Evolutionary conservation across 1,140 invertebrate species (phyloP), one percentile per base, ranked within the genome.

Genomic region (Alviniconcha marisindica): DNA sequence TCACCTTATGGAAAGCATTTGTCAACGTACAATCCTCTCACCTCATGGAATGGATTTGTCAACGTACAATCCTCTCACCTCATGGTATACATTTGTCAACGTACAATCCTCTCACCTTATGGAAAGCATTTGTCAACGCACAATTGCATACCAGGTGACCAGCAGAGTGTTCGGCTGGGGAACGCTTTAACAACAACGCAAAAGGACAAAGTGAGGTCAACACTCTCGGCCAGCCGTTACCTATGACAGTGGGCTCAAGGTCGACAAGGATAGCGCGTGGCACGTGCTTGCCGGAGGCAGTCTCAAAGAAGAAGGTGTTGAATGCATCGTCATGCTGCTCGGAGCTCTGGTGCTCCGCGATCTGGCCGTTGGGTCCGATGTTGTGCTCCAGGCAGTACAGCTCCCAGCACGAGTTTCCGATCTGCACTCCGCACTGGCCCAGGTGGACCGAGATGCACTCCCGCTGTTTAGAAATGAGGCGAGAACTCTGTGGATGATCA

Each of bases 261-360:
- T 82, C 80, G 21, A 82, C 80, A 21, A 82, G 66, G 36, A 82
- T 56, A 33, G 66, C 80, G 18, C 80, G 66, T n/a, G 80, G 80
- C 42, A 82, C 80, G 69, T 82, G 80, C 71, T 82, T 82, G 42
- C 80, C 80, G 40, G 94, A 93, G 31, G 96, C 96, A 36, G 97
- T 98, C 93, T 98, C 97, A 87, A 96, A 96, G 94, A 97, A 97
- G 93, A 97, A 97, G 15, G 97, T 97, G 91, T 96, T 97, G 93
- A 97, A 97, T n/a, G 96, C 96, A 91, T 97, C 96, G 90, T 97
- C 96, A 54, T 95, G 95, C 36, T 95, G 95, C 10, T 93, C 91
- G 66, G 90, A 86, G 15, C 89, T 87, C 63, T 85, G 87, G 56
- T 92, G 90, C 36, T 82, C 82, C 28, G 89, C 88, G 86, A 93